Evolutionary conservation across 30 jellyfish, hydroid and myxozoan species (phyloP), one percentile per base, ranked within the genome.

Genomic region (Calvadosia cruxmelitensis): DNA sequence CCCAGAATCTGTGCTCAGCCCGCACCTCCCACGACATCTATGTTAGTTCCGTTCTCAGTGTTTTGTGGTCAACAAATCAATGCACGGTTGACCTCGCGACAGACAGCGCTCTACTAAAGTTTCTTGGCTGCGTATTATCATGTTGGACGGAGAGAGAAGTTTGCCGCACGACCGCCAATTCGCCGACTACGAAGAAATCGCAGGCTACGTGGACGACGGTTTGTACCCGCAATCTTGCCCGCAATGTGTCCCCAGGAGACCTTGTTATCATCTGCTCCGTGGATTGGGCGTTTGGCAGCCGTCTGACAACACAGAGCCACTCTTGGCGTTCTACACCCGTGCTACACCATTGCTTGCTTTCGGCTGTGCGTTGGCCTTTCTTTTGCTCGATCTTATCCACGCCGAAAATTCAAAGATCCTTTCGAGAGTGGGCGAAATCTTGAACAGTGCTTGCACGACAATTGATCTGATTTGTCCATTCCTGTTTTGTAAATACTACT

Each of bases 211-310:
- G n/a, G n/a, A n/a, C n/a, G n/a, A n/a, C n/a, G n/a, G n/a, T n/a
- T n/a, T n/a, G n/a, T n/a, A n/a, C n/a, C n/a, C n/a, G n/a, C n/a
- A n/a, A n/a, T n/a, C n/a, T n/a, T n/a, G n/a, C n/a, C n/a, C n/a
- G n/a, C n/a, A n/a, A n/a, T n/a, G n/a, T n/a, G n/a, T n/a, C n/a
- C 57, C 57, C 10, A 42, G 15, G 42, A 63, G 94, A 69, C 94
- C 94, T 25, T 73, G 94, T 61, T 82, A 36, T 29, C 68, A 74
- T 66, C 50, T 67, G 36, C 79, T 82, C 34, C 74, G 84, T 16
- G 1, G 73, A 0, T 79, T 82, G 29, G 94, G 94, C 24, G 85
- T 65, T 63, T 82, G 94, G 94, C 89, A 82, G 34, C 94, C 94
- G 23, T 35, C 74, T 26, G 29, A 64, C 71, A n/a, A n/a, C n/a